Base-by-base conservation (phyloP, 2,888 invertebrate genomes). In the Ectemnius lituratus region DNA sequence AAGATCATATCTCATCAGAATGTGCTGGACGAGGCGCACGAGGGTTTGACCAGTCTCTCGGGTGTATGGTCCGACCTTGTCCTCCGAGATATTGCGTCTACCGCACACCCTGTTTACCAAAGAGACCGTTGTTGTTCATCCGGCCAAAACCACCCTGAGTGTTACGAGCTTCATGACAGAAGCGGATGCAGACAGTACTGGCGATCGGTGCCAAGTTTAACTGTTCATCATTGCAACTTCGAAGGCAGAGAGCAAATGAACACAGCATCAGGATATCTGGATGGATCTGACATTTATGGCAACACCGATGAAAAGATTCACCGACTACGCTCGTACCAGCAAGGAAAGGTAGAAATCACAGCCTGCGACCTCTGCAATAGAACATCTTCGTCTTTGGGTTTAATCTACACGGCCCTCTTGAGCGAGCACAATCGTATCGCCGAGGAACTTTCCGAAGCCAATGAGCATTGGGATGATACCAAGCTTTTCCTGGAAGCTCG, bases 161-260 rank as follows among this genome's bases (percentile, higher is more conserved):
- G 94, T 83, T 93, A 92, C 85, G 92, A 92, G 27, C 81, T 80
- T 28, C 57, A 72, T 74, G 84, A 77, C 3, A 64, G 75, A 2
- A 90, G 90, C 5, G 88, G 91, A 45, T 94, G 94, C 84, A 93
- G 93, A 86, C 94, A 94, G 75, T 96, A 96, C 87, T 93, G 94
- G 87, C 93, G 96, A 28, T 94, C 95, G 0, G 93, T 95, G 1
- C 96, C 96, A 0, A 89, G 87, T 0, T 71, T 89, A 14, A 87
- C 81, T 1, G 80, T 75, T 23, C 83, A 85, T 73, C 86, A 81
- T n/a, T 90, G 90, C 59, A 87, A 86, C 67, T 90, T 88, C 75
- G 95, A 94, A 75, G 91, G 93, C 75, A 93, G 97, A 61, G 95
- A 97, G 83, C 96, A 97, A 88, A 95, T 97, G 95, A 97, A 97